Conservation (phyloP, 2,113 vertebrate genomes). For the Cynocephalus volans region DNA sequence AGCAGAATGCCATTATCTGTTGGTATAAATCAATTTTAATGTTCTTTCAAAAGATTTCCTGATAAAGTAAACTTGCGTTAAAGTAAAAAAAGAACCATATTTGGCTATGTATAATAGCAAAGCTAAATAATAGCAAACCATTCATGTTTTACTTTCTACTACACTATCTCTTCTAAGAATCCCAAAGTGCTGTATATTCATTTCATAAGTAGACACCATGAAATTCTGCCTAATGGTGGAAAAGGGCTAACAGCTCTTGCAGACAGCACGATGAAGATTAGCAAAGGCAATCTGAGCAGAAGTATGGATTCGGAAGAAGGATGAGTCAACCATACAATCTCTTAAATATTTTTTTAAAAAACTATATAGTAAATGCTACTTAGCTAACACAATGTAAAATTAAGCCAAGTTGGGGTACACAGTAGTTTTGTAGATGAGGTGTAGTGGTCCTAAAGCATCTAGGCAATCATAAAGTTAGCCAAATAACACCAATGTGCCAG, state of each 20-base stretch:
- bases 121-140: conserved; percentile 5
- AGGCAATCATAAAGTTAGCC: background rate
- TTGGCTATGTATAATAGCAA: background rate
- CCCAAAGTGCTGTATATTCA: conserved; percentile 5
- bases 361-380: background rate
- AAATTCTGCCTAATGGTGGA: background rate
- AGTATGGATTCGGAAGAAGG: background rate
- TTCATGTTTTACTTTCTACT: conserved; percentile 13
- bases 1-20: background rate
- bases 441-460: background rate
- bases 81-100: conserved; percentile 11
- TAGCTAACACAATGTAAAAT: background rate
- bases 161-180: conserved; percentile 21
- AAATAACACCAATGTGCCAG: background rate
- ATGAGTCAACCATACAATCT: background rate
- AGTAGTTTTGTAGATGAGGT: background rate
- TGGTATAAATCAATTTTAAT: conserved; percentile 27
- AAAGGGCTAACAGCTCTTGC: background rate
- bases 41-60: conserved; percentile 30
- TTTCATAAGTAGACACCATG: background rate
- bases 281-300: background rate
- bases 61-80: background rate
- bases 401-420: background rate
- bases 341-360: background rate
- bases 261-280: background rate